A percentile compares a stretch with the other conserved stretches of the same genome.
Evolutionary conservation across 64 coral and sea anemone species (phyloP).

Genomic region (Dendronephthya gigantea): DNA sequence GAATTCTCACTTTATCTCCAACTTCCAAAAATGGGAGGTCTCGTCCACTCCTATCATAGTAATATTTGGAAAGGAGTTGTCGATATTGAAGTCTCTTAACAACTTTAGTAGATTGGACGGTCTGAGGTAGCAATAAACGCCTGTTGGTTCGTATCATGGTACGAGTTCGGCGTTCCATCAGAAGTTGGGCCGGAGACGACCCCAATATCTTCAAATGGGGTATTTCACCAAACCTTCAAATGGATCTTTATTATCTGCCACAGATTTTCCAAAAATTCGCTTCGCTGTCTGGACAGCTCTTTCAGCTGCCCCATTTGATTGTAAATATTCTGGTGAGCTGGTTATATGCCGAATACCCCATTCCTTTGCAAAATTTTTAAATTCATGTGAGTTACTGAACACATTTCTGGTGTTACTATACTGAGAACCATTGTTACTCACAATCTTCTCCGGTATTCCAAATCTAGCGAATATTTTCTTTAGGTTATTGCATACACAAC

Average conservation of each 20-base stretch:
- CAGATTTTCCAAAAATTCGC: neutral
- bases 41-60: conserved; percentile 16
- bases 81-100: conserved; percentile 32
- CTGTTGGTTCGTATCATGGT: conserved; percentile 36
- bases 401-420: neutral
- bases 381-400: neutral
- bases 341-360: neutral
- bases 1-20: conserved; percentile 41
- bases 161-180: conserved; percentile 32
- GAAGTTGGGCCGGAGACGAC: conserved; percentile 34
- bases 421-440: neutral
- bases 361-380: neutral
- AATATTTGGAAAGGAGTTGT: conserved; percentile 7
- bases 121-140: conserved; percentile 29
- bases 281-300: conserved; percentile 3
- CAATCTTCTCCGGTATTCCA: neutral
- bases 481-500: neutral
- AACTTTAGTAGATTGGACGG: conserved; percentile 26
- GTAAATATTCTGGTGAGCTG: neutral
- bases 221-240: neutral
- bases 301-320: neutral
- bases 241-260: neutral
- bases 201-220: neutral
- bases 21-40: conserved; percentile 27
- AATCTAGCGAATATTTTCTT: neutral